Percentiles rank a stretch among this genome's conserved stretches.
Evolutionary conservation across 37 sponge, comb jelly and placozoan species (phyloP).

Genomic region (Halichondria panicea): DNA sequence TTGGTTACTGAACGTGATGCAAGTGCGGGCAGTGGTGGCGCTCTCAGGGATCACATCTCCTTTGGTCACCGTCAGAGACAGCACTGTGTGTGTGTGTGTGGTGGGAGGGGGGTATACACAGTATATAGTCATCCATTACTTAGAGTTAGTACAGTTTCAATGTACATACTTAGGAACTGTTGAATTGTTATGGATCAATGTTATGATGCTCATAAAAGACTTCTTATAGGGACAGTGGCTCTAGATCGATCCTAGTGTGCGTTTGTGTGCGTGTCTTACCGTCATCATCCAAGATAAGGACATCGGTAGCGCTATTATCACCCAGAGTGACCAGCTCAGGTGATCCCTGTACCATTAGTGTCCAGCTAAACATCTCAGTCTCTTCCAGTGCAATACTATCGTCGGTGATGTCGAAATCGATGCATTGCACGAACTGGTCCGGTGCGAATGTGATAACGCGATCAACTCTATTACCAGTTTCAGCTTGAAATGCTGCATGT

Average conservation of each 20-base stretch:
- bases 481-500: constrained; percentile 20
- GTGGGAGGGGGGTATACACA: no score
- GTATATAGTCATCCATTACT: no score
- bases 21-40: background rate
- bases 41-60: background rate
- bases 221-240: no score
- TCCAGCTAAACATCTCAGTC: constrained; percentile 9
- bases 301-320: background rate
- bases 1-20: constrained; percentile 17
- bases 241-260: no score
- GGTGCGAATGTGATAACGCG: constrained; percentile 10
- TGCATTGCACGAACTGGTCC: constrained; percentile 1
- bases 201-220: no score
- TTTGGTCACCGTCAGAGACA: background rate
- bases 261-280: no score
- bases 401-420: constrained; percentile 10
- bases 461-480: background rate
- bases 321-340: background rate
- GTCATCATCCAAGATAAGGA: constrained; percentile 29
- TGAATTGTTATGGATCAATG: no score
- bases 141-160: no score
- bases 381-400: constrained; percentile 30
- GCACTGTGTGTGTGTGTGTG: no score
- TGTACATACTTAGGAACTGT: no score
- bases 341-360: background rate